Base-by-base conservation (phyloP, 2,797 vertebrate species). In the Setipinna tenuifilis region DNA sequence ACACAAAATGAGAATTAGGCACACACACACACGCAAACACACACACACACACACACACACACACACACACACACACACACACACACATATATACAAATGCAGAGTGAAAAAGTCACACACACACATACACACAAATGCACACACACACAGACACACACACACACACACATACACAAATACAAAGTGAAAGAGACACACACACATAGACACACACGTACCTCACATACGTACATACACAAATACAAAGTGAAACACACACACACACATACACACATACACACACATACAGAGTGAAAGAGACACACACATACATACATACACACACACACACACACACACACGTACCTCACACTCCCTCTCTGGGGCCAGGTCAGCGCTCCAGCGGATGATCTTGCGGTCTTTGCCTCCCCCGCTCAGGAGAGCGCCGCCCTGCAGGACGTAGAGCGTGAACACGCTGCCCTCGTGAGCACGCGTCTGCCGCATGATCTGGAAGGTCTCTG, bases 321-420 rank as follows among this genome's bases (percentile, higher is more conserved):
- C 31, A 86, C 83, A 88, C 75, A 85, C 85, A 84, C 10, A 85
- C 35, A 58, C 46, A 80, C 23, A 59, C 17, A 16, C 59, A 41
- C 57, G 95, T 90, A 98, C 98, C 97, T 98, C 98, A 83, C 95
- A 95, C 92, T 98, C 97, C 92, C 95, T 95, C 90, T 98, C 95
- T 0, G 96, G 96, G 6, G 94, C 94, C 85, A 99, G 92, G 71
- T 94, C 93, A 0, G 96, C 94, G 23, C 97, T 97, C 98, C 98
- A 99, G 92, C 94, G 94, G 23, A 97, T 95, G 87, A 98, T 91
- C 84, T 96, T 94, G 0, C 97, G 95, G 92, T 99, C 98, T 86
- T 98, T 97, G 0, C 97, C 97, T 0, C 98, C 98, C 0, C 97
- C 97, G 0, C 98, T 99, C 62, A 99, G 95, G 89, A 99, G 94